Percentiles rank a stretch among this genome's conserved stretches.
phyloP scores from a whole-genome alignment of 1,140 invertebrate species.

The Drosophila kanapiae region DNA sequence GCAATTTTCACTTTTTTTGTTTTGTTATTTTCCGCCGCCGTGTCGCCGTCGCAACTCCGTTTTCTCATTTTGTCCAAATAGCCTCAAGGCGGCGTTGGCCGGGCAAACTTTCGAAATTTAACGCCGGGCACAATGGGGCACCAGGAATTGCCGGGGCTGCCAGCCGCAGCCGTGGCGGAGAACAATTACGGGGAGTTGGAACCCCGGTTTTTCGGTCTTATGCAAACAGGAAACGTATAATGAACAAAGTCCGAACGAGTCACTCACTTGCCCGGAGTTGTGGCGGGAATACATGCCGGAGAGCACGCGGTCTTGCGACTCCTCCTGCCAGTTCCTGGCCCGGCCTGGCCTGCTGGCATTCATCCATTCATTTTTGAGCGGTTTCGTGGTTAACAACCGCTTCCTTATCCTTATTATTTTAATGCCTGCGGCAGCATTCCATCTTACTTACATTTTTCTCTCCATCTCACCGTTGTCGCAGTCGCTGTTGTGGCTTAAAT shows the following conservation, averaged over 20 bases:
- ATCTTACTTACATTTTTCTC: constrained; percentile 78
- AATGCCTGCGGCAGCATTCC: constrained; percentile 81
- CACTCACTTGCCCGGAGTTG: constrained; percentile 47
- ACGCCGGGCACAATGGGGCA: constrained; percentile 73
- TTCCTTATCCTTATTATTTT: constrained; percentile 84
- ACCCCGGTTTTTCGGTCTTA: constrained; percentile 51
- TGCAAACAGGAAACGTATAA: constrained; percentile 83
- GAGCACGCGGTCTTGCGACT: constrained; percentile 29
- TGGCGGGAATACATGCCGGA: constrained; percentile 16
- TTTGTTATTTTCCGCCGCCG: neutral
- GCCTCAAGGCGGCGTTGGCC: constrained; percentile 47
- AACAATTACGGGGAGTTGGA: constrained; percentile 69
- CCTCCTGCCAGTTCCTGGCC: neutral
- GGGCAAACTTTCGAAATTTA: constrained; percentile 81
- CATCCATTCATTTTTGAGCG: constrained; percentile 82
- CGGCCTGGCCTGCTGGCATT: constrained; percentile 29
- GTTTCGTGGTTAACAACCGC: constrained; percentile 83
- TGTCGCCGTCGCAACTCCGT: constrained; percentile 26
- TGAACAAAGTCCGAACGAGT: constrained; percentile 70
- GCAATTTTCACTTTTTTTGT: constrained; percentile 48
- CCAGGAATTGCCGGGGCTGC: constrained; percentile 29
- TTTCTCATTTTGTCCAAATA: constrained; percentile 66
- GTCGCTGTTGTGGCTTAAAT: constrained; percentile 66
- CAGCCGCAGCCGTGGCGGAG: constrained; percentile 44
- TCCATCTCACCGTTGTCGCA: constrained; percentile 9